phyloP scores from a whole-genome alignment of 2,113 vertebrate genomes.

The Stegostoma tigrinum region DNA sequence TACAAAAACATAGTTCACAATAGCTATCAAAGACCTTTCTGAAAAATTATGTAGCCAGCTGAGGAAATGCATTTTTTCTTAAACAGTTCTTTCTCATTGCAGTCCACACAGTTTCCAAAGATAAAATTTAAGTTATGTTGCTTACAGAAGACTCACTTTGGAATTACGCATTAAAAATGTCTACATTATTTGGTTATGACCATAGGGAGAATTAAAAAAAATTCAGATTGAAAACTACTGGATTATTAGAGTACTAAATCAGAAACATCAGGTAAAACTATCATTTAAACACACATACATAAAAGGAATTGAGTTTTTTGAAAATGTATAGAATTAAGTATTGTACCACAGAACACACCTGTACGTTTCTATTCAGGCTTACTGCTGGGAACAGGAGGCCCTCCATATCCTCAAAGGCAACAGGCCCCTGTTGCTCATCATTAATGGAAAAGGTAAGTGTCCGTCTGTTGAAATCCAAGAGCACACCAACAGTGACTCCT shows the following conservation, averaged over 20 bases:
- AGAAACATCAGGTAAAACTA: not conserved
- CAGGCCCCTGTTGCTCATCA: conserved; percentile 94
- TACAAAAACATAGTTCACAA: no score
- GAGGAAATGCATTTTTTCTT: no score
- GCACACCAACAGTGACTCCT: conserved; percentile 80
- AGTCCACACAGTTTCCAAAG: no score
- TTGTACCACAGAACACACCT: conserved; percentile 58
- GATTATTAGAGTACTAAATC: not conserved
- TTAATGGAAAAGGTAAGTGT: conserved; percentile 91
- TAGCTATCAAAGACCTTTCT: no score
- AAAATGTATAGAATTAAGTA: conserved; percentile 34
- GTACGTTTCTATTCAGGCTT: conserved; percentile 96
- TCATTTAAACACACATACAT: not conserved
- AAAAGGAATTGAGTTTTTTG: not conserved
- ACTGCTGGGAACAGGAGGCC: conserved; percentile 87
- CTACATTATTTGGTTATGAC: no score
- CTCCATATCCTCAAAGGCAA: conserved; percentile 87
- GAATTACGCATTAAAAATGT: no score
- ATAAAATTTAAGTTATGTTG: no score
- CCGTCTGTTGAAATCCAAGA: conserved; percentile 81
- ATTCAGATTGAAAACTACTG: not conserved
- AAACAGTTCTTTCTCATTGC: no score
- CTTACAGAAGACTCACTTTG: no score
- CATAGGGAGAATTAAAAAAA: not conserved
- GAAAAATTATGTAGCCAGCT: no score